Conservation (phyloP, 2,888 invertebrate species). For the Geotrupes spiniger region DNA sequence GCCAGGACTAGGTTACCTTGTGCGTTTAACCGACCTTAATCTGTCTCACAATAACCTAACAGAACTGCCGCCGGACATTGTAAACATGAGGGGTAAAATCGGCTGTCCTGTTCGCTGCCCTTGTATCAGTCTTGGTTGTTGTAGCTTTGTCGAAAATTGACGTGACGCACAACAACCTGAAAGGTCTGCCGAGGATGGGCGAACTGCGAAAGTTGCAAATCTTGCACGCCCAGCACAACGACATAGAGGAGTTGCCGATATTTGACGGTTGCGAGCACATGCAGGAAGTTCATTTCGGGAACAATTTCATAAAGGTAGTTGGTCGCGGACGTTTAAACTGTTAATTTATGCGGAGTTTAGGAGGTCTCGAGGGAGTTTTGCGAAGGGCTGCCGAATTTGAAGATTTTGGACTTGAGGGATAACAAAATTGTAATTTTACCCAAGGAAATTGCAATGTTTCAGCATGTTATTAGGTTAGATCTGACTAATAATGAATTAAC, state of each 20-base stretch:
- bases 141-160: conserved; percentile 70
- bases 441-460: conserved; percentile 71
- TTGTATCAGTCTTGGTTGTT: conserved; percentile 21
- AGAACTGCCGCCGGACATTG: conserved; percentile 77
- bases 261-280: conserved; percentile 73
- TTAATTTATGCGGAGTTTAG: conserved; percentile 48
- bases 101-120: background rate
- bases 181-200: conserved; percentile 62
- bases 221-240: conserved; percentile 79
- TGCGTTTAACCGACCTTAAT: conserved; percentile 70
- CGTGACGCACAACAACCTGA: conserved; percentile 69
- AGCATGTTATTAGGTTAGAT: conserved; percentile 78
- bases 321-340: background rate
- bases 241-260: conserved; percentile 71
- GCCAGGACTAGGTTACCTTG: conserved; percentile 78
- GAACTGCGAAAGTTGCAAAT: conserved; percentile 72
- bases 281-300: conserved; percentile 78
- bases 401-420: conserved; percentile 74
- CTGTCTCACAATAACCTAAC: conserved; percentile 71
- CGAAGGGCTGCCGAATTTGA: conserved; percentile 69
- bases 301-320: conserved; percentile 73
- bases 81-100: conserved; percentile 71
- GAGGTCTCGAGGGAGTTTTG: conserved; percentile 69
- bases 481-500: conserved; percentile 71
- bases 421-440: conserved; percentile 78